Conservation (phyloP, 2,113 vertebrate genomes). For the Furnarius figulus region DNA sequence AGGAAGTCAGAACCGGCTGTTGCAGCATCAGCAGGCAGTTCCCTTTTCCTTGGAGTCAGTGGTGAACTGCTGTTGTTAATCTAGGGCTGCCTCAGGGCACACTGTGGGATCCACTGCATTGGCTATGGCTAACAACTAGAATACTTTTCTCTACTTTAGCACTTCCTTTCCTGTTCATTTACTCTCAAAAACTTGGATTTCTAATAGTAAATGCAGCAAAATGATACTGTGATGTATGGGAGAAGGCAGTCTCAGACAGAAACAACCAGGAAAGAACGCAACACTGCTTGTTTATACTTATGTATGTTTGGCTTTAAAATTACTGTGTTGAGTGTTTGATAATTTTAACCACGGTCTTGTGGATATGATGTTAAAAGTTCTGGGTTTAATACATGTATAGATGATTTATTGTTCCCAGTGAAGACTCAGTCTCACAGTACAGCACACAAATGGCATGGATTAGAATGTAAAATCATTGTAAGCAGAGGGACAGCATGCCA, state of each 20-base stretch:
- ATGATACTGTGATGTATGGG: not conserved
- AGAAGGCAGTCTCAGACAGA: not conserved
- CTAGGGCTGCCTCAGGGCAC: not conserved
- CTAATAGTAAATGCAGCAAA: not conserved
- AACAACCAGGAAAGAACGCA: not conserved
- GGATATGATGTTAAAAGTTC: not conserved
- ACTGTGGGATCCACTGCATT: rapidly evolving
- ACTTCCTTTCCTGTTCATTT: not conserved
- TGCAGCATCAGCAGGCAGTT: not conserved
- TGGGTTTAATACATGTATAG: not conserved
- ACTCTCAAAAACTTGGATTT: not conserved
- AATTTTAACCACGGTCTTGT: not conserved
- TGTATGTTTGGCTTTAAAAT: not conserved
- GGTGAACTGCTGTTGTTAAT: not conserved
- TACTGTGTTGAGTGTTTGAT: rapidly evolving
- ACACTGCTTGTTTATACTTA: not conserved
- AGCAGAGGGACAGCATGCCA: not conserved
- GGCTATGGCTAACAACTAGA: not conserved
- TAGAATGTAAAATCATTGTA: not conserved
- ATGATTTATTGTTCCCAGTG: not conserved
- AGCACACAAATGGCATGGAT: not conserved
- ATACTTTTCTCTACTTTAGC: not conserved
- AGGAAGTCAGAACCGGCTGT: no score
- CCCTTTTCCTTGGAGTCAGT: not conserved
- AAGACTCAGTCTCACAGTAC: not conserved